Evolutionary conservation across 1,140 invertebrate species (phyloP), one percentile per base, ranked within the genome.

Genomic region (Drosophila hydei): DNA sequence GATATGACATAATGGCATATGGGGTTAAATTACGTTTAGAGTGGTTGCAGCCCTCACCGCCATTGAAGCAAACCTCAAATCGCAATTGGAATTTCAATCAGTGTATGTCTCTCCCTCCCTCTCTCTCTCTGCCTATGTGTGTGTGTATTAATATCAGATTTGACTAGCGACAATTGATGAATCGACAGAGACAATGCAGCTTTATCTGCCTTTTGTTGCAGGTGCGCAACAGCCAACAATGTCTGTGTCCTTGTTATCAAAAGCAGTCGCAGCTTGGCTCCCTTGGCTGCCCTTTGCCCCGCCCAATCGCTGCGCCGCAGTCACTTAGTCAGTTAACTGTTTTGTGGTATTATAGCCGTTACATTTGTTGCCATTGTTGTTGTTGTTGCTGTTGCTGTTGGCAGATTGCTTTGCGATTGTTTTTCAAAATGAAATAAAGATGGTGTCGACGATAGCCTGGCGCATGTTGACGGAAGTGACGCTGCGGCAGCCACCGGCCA

Each of bases 401-500:
- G 51, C 80, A 79, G 80, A 84, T 84, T 85, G 74, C 65, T 63
- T 58, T 75, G 81, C 70, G 67, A 87, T 87, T 87, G 80, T 80
- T 79, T 88, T 72, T 67, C 38, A 67, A 77, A 85, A 61, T 33
- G 47, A 51, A 70, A 75, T 75, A 65, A 83, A 79, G 75, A 81
- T 81, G 78, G 78, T 88, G 83, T 83, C 68, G 75, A 60, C 63
- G 83, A 81, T 78, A 61, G 78, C 64, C 68, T 42, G 19, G 16
- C 67, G 63, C 38, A 47, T 68, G 69, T 72, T 81, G 71, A 80
- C 75, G 77, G 71, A 79, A 77, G 61, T 84, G 73, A 72, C 81
- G 71, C 60, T 55, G 55, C 45, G 71, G 25, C 59, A 16, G 55
- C 55, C 56, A 60, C n/a, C 9, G 36, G 38, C n/a, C 38, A 3